phyloP scores from a whole-genome alignment of 2,888 invertebrate genomes.

The Gnatocerus cornutus region DNA sequence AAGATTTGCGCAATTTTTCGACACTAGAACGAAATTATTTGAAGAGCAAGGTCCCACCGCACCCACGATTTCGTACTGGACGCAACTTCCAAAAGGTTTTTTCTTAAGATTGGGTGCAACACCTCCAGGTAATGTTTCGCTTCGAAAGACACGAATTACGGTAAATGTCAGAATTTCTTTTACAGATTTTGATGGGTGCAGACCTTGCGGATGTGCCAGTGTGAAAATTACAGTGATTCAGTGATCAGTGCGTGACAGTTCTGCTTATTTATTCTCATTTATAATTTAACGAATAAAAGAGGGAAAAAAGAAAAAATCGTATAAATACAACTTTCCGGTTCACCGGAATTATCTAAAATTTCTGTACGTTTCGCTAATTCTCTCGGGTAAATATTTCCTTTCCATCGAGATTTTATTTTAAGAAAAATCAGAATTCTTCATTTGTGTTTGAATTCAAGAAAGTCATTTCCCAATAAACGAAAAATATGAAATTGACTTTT shows the following conservation, averaged over 20 bases:
- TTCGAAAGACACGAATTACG: background rate
- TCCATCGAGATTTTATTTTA: constrained; percentile 12
- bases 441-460: constrained; percentile 13
- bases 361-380: constrained; percentile 11
- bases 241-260: background rate
- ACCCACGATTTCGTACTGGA: constrained; percentile 25
- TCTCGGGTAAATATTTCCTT: constrained; percentile 15
- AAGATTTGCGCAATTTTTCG: constrained; percentile 54
- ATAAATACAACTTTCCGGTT: constrained; percentile 6
- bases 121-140: constrained; percentile 21
- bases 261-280: too few species aligned
- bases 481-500: background rate
- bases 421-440: constrained; percentile 4
- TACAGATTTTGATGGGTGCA: background rate
- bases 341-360: constrained; percentile 21
- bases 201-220: background rate
- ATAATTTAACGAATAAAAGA: background rate
- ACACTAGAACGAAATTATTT: constrained; percentile 50
- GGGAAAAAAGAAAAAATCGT: background rate
- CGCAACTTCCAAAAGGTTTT: constrained; percentile 18
- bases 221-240: background rate
- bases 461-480: constrained; percentile 3
- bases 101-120: constrained; percentile 15
- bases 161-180: constrained; percentile 7
- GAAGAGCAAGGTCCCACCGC: constrained; percentile 57